Conservation (phyloP, 2,888 invertebrate genomes). For the Drosophila lutescens region DNA sequence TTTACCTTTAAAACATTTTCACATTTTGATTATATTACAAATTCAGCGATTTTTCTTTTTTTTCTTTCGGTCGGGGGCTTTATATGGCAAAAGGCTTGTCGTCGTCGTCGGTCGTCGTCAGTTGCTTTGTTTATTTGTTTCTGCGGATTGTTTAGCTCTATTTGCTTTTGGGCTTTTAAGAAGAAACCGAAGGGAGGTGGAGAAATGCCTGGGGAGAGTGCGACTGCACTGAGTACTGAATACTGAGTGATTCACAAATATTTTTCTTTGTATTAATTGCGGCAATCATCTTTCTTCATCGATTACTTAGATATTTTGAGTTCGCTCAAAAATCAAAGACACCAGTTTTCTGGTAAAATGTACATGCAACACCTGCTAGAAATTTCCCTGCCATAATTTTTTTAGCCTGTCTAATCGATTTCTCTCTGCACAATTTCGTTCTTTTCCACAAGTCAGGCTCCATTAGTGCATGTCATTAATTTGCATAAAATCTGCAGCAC, state of each 20-base stretch:
- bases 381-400: not conserved
- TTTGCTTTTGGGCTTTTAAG: constrained; percentile 61
- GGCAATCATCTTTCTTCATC: constrained; percentile 37
- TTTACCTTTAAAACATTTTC: constrained; percentile 69
- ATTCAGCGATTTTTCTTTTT: constrained; percentile 51
- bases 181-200: constrained; percentile 17
- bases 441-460: constrained; percentile 45
- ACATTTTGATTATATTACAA: constrained; percentile 53
- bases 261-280: constrained; percentile 53
- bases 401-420: constrained; percentile 28
- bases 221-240: constrained; percentile 5
- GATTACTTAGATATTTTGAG: constrained; percentile 8
- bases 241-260: constrained; percentile 53
- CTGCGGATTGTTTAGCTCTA: constrained; percentile 59
- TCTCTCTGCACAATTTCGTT: constrained; percentile 28
- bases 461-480: constrained; percentile 76
- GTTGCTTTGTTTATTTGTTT: constrained; percentile 51
- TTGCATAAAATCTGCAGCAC: constrained; percentile 69
- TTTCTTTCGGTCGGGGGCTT: constrained; percentile 27
- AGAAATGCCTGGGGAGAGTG: constrained; percentile 17
- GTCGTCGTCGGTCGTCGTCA: constrained; percentile 5
- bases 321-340: constrained; percentile 4
- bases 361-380: constrained; percentile 5
- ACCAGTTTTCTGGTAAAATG: constrained; percentile 7
- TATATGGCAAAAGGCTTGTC: constrained; percentile 66